These are phyloP conservation scores for Aspidiotus rigidus DNA, from an alignment of 2,888 invertebrate species.

Conservation along the genomic window DNA sequence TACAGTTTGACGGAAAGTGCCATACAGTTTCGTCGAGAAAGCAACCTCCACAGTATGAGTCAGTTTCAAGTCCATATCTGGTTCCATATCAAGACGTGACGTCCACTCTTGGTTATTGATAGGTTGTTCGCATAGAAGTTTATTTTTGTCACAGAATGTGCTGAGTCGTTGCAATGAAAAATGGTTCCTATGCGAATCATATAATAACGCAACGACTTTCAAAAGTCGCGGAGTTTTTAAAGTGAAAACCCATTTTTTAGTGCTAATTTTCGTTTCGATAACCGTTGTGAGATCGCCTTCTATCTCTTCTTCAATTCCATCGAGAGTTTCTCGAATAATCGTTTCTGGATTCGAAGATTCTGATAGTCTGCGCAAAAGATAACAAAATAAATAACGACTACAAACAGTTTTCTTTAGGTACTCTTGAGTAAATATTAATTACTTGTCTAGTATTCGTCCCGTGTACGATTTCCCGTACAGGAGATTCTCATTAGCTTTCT, in stretches of 20 bases:
- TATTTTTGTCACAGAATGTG: slow-evolving; percentile 36
- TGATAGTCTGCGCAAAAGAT: slow-evolving; percentile 44
- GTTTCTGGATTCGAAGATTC: slow-evolving; percentile 54
- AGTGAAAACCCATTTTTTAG: slow-evolving; percentile 54
- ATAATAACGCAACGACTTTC: slow-evolving; percentile 56
- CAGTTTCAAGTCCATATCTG: slow-evolving; percentile 36
- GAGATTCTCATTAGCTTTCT: slow-evolving; percentile 57
- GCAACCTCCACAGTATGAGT: slow-evolving; percentile 49
- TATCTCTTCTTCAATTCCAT: slow-evolving; percentile 52
- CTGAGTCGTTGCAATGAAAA: slow-evolving; percentile 47
- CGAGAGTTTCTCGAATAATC: slow-evolving; percentile 54
- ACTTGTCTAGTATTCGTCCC: slow-evolving; percentile 56
- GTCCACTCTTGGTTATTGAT: slow-evolving; percentile 52
- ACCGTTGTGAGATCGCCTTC: slow-evolving; percentile 53
- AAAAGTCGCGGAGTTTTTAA: slow-evolving; percentile 49
- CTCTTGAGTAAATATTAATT: slow-evolving; percentile 25
- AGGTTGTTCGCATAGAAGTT: slow-evolving; percentile 43
- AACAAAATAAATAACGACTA: neutral
- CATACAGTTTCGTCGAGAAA: slow-evolving; percentile 63
- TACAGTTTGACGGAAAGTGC: slow-evolving; percentile 66
- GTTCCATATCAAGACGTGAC: slow-evolving; percentile 39
- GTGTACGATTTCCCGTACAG: slow-evolving; percentile 53
- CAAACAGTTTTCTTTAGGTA: neutral
- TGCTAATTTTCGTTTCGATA: slow-evolving; percentile 54
- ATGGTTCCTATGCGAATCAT: slow-evolving; percentile 60